These are phyloP conservation scores for Schizotus pectinicornis DNA, from an alignment of 2,888 invertebrate species.

Conservation along the genomic window DNA sequence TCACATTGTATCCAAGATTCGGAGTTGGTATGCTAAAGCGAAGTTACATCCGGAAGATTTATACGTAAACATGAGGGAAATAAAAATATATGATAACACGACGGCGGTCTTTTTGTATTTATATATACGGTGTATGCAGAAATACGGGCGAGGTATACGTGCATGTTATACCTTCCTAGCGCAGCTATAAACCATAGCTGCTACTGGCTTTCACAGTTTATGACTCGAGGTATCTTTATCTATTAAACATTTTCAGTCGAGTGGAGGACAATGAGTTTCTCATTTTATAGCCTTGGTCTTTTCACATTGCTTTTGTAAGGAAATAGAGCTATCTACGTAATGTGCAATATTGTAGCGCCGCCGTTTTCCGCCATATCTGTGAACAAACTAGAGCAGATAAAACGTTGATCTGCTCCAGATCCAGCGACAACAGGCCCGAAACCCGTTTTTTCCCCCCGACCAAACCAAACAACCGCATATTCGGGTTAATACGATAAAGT, in stretches of 20 bases:
- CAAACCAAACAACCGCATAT: too few species aligned
- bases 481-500: too few species aligned
- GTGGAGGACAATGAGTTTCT: slow-evolving; percentile 34
- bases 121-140: slow-evolving; percentile 15
- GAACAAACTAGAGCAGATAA: background rate
- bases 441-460: too few species aligned
- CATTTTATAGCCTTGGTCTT: slow-evolving; percentile 31
- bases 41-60: too few species aligned
- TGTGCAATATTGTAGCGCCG: slow-evolving; percentile 4
- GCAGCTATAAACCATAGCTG: slow-evolving; percentile 25
- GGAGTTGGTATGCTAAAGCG: too few species aligned
- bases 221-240: slow-evolving; percentile 34
- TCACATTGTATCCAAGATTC: too few species aligned
- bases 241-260: slow-evolving; percentile 37
- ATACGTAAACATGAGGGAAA: too few species aligned
- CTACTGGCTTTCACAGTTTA: slow-evolving; percentile 32
- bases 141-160: slow-evolving; percentile 12
- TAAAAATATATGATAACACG: too few species aligned
- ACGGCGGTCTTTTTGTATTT: slow-evolving; percentile 6
- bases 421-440: too few species aligned
- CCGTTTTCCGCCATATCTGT: slow-evolving; percentile 9
- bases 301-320: slow-evolving; percentile 25
- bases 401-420: too few species aligned
- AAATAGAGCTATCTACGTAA: slow-evolving; percentile 15
- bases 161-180: slow-evolving; percentile 27